A percentile compares a stretch with the other conserved stretches of the same genome.
Evolutionary conservation across 2,113 vertebrate species (phyloP).

Genomic region (Tachycineta bicolor): DNA sequence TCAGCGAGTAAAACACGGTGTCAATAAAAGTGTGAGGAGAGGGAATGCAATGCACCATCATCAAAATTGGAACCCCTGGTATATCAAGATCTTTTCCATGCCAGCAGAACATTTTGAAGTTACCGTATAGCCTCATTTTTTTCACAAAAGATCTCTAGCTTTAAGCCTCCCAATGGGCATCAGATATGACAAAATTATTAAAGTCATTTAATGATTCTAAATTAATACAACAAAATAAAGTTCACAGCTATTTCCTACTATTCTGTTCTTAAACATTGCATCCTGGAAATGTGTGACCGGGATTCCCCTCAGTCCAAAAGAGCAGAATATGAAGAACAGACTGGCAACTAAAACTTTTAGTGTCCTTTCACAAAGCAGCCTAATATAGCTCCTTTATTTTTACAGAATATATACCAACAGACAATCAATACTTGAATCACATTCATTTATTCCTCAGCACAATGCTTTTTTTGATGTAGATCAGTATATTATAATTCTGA

Average conservation of each 20-base stretch:
- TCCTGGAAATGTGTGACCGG: background rate
- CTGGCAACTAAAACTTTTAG: background rate
- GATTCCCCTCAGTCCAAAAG: background rate
- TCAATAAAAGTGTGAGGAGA: background rate
- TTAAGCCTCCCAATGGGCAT: background rate
- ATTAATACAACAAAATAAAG: background rate
- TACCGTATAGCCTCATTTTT: background rate
- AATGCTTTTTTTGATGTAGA: background rate
- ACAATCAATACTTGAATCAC: constrained; percentile 16
- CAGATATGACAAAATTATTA: background rate
- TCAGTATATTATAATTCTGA: background rate
- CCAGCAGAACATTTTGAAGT: background rate
- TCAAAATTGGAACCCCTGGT: background rate
- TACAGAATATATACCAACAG: background rate
- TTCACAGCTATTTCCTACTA: background rate
- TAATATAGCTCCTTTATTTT: background rate
- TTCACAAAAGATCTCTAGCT: background rate
- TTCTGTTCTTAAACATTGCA: background rate
- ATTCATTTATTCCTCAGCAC: background rate
- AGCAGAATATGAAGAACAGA: background rate
- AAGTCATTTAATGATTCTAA: background rate
- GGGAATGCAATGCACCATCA: background rate
- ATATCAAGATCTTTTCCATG: background rate
- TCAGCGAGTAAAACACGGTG: background rate
- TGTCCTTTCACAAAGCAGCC: background rate